Percentiles rank a stretch among this genome's conserved stretches.
phyloP scores from a whole-genome alignment of 2,888 invertebrate species.

The Drosophila suboccidentalis region DNA sequence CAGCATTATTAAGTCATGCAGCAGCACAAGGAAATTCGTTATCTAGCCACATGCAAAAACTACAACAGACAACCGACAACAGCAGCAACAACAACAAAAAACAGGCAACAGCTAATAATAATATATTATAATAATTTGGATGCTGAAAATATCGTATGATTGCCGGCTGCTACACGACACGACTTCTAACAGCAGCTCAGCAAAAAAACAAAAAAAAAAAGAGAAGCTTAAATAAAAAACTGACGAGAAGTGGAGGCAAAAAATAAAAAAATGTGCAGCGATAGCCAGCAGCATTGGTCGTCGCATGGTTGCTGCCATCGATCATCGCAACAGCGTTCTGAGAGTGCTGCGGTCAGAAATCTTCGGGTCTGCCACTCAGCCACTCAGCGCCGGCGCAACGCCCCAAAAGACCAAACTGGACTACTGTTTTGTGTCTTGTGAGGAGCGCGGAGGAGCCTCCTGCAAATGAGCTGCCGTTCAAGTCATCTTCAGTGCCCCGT shows the following conservation, averaged over 20 bases:
- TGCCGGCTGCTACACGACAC: conserved; percentile 68
- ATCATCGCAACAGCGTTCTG: conserved; percentile 47
- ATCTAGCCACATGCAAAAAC: conserved; percentile 58
- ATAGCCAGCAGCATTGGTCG: conserved; percentile 48
- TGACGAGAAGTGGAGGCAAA: conserved; percentile 15
- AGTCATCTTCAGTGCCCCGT: conserved; percentile 54
- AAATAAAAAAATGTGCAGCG: conserved; percentile 12
- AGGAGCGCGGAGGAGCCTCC: conserved; percentile 63
- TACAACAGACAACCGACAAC: conserved; percentile 37
- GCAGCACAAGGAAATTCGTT: conserved; percentile 46
- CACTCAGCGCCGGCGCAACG: conserved; percentile 69
- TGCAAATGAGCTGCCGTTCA: conserved; percentile 66
- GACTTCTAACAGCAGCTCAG: conserved; percentile 63
- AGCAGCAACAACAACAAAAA: conserved; percentile 31
- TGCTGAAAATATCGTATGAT: conserved; percentile 84
- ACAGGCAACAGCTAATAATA: conserved; percentile 78
- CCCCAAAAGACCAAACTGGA: conserved; percentile 61
- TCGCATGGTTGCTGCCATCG: conserved; percentile 46
- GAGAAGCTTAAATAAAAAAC: conserved; percentile 8
- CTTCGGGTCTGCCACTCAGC: conserved; percentile 38
- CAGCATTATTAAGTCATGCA: conserved; percentile 51
- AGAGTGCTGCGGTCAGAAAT: conserved; percentile 17
- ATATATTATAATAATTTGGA: conserved; percentile 85
- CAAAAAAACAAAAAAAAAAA: conserved; percentile 13
- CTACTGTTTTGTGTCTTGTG: conserved; percentile 78